phyloP scores from a whole-genome alignment of 2,888 invertebrate genomes.

The Apotomis capreana region DNA sequence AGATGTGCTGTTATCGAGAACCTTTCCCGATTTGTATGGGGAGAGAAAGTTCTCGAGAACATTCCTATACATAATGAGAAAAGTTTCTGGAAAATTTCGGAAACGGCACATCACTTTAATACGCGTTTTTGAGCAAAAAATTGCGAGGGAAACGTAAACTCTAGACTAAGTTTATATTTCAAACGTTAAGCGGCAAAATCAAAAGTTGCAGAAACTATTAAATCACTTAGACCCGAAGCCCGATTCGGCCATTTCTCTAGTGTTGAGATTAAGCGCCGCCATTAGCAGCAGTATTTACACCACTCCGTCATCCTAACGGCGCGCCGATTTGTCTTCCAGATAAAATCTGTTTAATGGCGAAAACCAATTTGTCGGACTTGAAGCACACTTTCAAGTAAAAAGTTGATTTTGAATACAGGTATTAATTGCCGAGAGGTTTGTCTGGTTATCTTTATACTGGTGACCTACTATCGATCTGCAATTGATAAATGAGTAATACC shows the following conservation, averaged over 20 bases:
- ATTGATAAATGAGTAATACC: too few species aligned
- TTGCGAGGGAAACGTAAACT: too few species aligned
- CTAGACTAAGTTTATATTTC: not conserved
- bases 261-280: not conserved
- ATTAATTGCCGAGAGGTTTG: slow-evolving; percentile 2
- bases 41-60: too few species aligned
- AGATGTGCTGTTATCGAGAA: too few species aligned
- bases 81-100: too few species aligned
- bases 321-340: slow-evolving; percentile 23
- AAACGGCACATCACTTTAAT: too few species aligned
- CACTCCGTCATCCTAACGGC: slow-evolving; percentile 24
- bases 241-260: not conserved
- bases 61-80: too few species aligned
- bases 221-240: slow-evolving; percentile 2
- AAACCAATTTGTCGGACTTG: slow-evolving; percentile 11
- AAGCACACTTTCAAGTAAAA: slow-evolving; percentile 23
- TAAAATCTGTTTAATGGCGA: slow-evolving; percentile 23
- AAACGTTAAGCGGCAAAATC: not conserved
- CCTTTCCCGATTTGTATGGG: too few species aligned
- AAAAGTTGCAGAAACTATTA: slow-evolving; percentile 7
- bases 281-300: slow-evolving; percentile 5
- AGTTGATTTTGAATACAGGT: slow-evolving; percentile 14
- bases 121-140: too few species aligned
- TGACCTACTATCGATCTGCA: not conserved
- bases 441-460: not conserved